A percentile compares a stretch with the other conserved stretches of the same genome.
Evolutionary conservation across 2,113 vertebrate species (phyloP).

Genomic region (Recurvirostra avosetta): DNA sequence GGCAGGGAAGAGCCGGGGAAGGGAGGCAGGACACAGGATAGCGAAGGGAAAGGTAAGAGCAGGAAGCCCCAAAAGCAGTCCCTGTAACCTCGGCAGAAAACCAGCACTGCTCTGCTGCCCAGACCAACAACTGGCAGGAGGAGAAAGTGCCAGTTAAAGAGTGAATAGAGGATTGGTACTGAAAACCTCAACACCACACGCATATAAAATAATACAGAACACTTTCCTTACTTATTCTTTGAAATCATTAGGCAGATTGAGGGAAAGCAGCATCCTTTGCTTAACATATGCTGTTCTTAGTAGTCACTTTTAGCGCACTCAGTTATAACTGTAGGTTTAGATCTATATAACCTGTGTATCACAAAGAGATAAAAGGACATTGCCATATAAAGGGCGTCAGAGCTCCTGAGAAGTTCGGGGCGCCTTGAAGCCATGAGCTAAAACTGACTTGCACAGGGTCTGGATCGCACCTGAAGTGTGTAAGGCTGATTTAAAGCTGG

Average conservation of each 20-base stretch:
- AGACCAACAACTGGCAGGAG: too few relatives aligned
- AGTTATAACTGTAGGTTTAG: accelerated
- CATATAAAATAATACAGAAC: accelerated
- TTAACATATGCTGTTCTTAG: neutral
- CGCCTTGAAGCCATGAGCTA: neutral
- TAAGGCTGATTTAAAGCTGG: neutral
- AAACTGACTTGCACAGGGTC: neutral
- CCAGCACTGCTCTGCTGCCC: neutral
- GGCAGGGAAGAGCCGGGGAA: neutral
- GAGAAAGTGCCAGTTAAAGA: accelerated
- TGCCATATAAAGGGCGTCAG: neutral
- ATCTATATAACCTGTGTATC: neutral
- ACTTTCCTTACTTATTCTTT: neutral
- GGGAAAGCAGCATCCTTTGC: neutral
- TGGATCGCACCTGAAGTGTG: neutral
- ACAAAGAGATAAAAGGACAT: too few relatives aligned
- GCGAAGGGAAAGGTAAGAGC: neutral
- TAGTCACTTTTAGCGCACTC: neutral
- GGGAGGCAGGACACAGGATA: neutral
- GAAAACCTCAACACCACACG: neutral
- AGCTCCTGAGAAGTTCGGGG: neutral
- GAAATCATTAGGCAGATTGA: neutral
- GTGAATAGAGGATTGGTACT: neutral
- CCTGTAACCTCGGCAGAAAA: neutral
- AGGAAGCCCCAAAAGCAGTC: neutral